Evolutionary conservation across 2,113 vertebrate species (phyloP).

Genomic region (Colinus virginianus): DNA sequence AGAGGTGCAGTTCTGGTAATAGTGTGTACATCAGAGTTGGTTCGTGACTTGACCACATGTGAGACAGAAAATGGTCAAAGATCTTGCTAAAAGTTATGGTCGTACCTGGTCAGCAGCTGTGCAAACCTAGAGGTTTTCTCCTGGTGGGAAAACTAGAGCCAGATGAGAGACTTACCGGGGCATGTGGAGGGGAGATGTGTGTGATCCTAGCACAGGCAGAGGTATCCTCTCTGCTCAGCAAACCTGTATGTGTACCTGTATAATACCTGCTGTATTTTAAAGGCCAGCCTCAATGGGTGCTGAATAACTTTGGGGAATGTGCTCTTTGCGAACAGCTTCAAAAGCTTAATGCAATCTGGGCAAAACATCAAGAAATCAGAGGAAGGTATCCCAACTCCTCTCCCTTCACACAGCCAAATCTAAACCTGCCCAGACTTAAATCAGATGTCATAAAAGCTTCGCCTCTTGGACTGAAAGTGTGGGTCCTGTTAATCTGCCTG

Average conservation of each 20-base stretch:
- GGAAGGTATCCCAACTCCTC: background rate
- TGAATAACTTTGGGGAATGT: accelerated
- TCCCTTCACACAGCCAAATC: background rate
- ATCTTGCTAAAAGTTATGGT: background rate
- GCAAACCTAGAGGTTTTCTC: background rate
- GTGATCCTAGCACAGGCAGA: constrained; percentile 8
- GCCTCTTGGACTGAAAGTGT: background rate
- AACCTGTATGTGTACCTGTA: background rate
- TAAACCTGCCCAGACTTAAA: background rate
- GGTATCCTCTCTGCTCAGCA: background rate
- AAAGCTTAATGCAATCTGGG: background rate
- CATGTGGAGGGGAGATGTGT: background rate
- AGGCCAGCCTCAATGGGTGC: background rate
- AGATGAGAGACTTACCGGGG: constrained; percentile 7
- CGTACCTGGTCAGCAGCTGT: constrained; percentile 60
- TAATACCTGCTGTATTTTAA: background rate
- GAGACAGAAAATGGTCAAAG: background rate
- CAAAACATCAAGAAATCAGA: background rate
- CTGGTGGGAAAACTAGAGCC: background rate
- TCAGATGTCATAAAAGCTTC: background rate
- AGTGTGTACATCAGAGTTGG: accelerated
- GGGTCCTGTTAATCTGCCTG: background rate
- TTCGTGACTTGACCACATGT: background rate
- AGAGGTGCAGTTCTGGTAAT: background rate
- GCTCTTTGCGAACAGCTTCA: background rate